These are phyloP conservation scores for Psittacus erithacus DNA, from an alignment of 2,113 vertebrate genomes.

Conservation along the genomic window DNA sequence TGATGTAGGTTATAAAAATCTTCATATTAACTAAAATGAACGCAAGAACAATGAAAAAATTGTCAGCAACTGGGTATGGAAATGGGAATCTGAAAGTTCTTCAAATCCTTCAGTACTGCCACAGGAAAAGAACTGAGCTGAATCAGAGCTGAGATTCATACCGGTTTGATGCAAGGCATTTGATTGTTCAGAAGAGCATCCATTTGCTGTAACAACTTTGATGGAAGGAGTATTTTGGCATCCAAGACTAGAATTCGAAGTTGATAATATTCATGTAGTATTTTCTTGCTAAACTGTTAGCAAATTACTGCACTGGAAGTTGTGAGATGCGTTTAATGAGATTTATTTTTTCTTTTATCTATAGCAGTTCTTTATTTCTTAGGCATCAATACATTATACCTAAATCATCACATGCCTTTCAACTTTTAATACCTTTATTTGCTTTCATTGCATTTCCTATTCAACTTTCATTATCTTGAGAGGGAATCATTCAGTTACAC, in stretches of 20 bases:
- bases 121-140: background rate
- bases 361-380: conserved; percentile 15
- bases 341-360: background rate
- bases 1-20: background rate
- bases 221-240: background rate
- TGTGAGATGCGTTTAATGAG: conserved; percentile 6
- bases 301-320: background rate
- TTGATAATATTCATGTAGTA: background rate
- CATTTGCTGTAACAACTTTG: background rate
- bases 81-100: background rate
- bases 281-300: background rate
- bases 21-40: background rate
- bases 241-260: background rate
- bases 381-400: conserved; percentile 51
- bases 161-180: background rate
- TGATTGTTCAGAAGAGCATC: background rate
- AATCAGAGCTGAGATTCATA: background rate
- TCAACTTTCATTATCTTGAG: conserved; percentile 73
- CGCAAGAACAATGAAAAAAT: background rate
- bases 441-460: conserved; percentile 45
- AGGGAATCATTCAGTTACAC: conserved; percentile 66
- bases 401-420: conserved; percentile 66
- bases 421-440: conserved; percentile 65
- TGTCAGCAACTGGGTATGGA: background rate
- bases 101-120: background rate